Conservation (phyloP, 1,140 invertebrate species). For the Reticulitermes speratus region DNA sequence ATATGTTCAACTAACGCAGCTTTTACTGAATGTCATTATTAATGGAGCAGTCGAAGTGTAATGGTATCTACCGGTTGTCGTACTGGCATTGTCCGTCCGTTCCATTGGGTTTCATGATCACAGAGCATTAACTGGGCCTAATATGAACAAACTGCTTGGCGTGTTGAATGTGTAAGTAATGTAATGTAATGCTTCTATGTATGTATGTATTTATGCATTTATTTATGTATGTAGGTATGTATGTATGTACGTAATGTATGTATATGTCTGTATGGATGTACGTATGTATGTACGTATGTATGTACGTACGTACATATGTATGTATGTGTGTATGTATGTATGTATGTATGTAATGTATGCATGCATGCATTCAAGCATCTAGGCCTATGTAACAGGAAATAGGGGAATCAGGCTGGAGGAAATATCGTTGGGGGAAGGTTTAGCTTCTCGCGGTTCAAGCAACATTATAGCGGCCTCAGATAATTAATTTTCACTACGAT, state of each 20-base stretch:
- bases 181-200: too few species aligned
- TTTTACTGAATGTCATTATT: constrained; percentile 10
- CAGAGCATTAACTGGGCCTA: background rate
- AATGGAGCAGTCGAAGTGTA: constrained; percentile 18
- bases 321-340: constrained; percentile 22
- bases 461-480: background rate
- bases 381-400: background rate
- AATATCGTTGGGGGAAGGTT: background rate
- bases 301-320: constrained; percentile 21
- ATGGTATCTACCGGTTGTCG: constrained; percentile 9
- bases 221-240: too few species aligned
- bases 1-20: background rate
- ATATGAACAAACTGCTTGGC: constrained; percentile 19
- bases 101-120: constrained; percentile 11
- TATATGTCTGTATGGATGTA: background rate
- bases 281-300: constrained; percentile 11
- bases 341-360: constrained; percentile 24
- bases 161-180: background rate
- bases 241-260: too few species aligned
- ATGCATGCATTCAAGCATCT: constrained; percentile 17
- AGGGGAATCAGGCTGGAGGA: background rate
- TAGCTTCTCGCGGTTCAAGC: background rate
- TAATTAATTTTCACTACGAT: background rate
- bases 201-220: too few species aligned
- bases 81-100: background rate